Evolutionary conservation across 2,888 invertebrate species (phyloP).

Genomic region (Brachyopa scutellaris): DNA sequence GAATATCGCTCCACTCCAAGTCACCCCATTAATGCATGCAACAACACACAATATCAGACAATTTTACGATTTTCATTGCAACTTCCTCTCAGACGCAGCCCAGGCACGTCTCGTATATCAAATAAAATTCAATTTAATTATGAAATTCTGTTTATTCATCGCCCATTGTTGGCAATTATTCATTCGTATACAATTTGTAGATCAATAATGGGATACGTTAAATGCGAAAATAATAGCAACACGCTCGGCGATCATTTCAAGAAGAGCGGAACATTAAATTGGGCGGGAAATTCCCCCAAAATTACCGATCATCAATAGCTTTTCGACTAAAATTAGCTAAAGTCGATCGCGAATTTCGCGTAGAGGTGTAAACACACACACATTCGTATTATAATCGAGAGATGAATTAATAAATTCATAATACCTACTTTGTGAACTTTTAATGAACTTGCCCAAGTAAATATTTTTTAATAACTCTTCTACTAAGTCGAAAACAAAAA

Average conservation of each 20-base stretch:
- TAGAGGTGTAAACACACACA: too few relatives aligned
- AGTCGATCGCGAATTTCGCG: too few relatives aligned
- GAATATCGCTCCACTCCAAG: too few relatives aligned
- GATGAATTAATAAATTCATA: conserved; percentile 6
- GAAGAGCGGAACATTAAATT: conserved; percentile 51
- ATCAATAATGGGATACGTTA: conserved; percentile 62
- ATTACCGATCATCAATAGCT: conserved; percentile 18
- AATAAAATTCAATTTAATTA: conserved; percentile 48
- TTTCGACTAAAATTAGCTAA: conserved; percentile 10
- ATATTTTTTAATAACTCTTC: conserved; percentile 27
- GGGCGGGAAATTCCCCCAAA: conserved; percentile 32
- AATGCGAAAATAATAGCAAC: conserved; percentile 45
- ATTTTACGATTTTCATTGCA: conserved; percentile 38
- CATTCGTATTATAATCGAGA: conserved; percentile 2
- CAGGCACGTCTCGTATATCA: conserved; percentile 11
- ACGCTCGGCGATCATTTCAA: conserved; percentile 20
- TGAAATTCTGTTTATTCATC: conserved; percentile 37
- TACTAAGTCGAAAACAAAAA: not conserved
- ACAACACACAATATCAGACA: conserved; percentile 7
- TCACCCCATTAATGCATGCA: not conserved
- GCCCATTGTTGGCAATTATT: conserved; percentile 49
- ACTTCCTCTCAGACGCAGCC: conserved; percentile 6
- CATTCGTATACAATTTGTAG: conserved; percentile 46
- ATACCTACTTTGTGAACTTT: conserved; percentile 40
- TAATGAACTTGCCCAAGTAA: conserved; percentile 45